A percentile compares a stretch with the other conserved stretches of the same genome.
Evolutionary conservation across 2,797 vertebrate genomes (phyloP).

Genomic region (Benthosema pterotum): DNA sequence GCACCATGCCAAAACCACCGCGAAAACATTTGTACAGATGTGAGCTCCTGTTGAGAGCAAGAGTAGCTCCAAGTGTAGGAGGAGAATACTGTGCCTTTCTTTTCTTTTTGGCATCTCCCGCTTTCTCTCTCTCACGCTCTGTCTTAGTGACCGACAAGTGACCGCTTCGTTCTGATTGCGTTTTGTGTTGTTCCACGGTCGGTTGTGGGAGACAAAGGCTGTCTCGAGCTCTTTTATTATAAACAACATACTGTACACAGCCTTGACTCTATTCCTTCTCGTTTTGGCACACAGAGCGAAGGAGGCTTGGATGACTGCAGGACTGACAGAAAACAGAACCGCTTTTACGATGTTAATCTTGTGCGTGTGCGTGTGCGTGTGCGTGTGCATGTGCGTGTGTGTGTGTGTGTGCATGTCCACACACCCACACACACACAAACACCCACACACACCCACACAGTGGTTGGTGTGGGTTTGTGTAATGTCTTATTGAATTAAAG

Average conservation of each 20-base stretch:
- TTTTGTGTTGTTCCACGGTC: too few relatives aligned
- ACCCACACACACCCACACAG: too few relatives aligned
- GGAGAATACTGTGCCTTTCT: slow-evolving; percentile 16
- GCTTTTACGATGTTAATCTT: slow-evolving; percentile 4
- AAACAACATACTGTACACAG: not conserved
- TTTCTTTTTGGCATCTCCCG: not conserved
- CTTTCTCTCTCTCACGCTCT: not conserved
- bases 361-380: slow-evolving; percentile 8
- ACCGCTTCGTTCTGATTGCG: not conserved
- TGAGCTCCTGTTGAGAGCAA: slow-evolving; percentile 32
- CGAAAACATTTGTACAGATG: slow-evolving; percentile 68
- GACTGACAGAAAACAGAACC: slow-evolving; percentile 31
- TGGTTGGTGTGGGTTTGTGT: slow-evolving; percentile 26
- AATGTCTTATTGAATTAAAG: slow-evolving; percentile 56
- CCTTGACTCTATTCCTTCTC: not conserved
- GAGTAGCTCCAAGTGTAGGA: slow-evolving; percentile 11
- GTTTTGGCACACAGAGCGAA: not conserved
- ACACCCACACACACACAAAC: slow-evolving; percentile 6
- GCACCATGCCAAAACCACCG: slow-evolving; percentile 19
- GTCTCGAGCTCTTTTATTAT: not conserved
- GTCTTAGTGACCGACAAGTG: not conserved
- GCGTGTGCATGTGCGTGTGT: slow-evolving; percentile 15
- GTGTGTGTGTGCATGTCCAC: slow-evolving; percentile 24
- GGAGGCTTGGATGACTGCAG: not conserved
- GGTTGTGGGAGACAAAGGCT: not conserved